Conservation (phyloP, 2,797 vertebrate genomes). For the Phrynocephalus vlangalii region DNA sequence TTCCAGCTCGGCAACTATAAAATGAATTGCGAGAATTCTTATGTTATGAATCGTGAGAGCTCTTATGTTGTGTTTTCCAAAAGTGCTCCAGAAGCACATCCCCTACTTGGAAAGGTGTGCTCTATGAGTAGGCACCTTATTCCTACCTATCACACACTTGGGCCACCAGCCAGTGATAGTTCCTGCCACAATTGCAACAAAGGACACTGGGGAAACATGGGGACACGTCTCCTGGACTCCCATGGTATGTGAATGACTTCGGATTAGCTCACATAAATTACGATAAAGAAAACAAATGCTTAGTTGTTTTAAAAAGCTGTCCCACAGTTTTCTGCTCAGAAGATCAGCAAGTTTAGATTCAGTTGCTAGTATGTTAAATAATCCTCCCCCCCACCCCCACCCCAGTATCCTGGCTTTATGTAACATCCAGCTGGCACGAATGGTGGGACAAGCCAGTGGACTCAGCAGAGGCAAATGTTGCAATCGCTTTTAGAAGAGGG, state of each 20-base stretch:
- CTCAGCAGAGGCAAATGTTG: neutral
- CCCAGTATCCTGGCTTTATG: neutral
- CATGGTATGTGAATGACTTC: too few species aligned
- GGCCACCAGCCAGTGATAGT: too few species aligned
- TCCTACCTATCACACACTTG: too few species aligned
- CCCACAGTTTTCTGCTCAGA: neutral
- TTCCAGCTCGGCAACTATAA: too few species aligned
- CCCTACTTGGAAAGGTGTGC: neutral
- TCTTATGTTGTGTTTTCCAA: neutral
- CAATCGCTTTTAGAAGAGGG: neutral
- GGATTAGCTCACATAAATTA: neutral
- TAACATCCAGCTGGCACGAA: too few species aligned
- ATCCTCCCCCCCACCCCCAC: too few species aligned
- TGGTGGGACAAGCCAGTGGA: neutral
- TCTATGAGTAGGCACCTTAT: too few species aligned
- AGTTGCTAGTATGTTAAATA: neutral
- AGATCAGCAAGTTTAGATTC: neutral
- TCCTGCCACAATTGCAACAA: too few species aligned
- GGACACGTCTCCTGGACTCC: too few species aligned
- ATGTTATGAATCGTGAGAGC: neutral
- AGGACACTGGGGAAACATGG: too few species aligned
- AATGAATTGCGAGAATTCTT: neutral
- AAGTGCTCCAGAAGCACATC: neutral
- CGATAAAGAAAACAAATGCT: neutral
- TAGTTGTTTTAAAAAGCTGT: neutral